Evolutionary conservation across 23 tunicate species (phyloP).

Genomic region (Halocynthia roretzi): DNA sequence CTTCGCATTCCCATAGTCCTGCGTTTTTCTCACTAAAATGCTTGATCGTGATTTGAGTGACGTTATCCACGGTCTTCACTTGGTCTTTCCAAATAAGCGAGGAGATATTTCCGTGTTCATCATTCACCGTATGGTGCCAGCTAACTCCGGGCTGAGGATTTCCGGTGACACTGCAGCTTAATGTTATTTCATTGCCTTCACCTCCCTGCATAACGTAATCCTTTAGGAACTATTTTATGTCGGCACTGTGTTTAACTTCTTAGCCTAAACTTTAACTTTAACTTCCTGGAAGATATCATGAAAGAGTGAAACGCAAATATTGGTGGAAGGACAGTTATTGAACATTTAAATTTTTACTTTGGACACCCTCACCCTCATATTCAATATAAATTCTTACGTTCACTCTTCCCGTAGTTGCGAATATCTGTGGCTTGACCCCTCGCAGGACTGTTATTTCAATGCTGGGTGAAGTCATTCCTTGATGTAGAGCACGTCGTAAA

Average conservation of each 20-base stretch:
- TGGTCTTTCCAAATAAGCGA: not conserved
- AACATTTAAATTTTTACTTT: no score
- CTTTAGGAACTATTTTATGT: not conserved
- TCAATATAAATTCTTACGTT: no score
- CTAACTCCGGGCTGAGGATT: conserved; percentile 29
- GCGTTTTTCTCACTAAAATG: conserved; percentile 10
- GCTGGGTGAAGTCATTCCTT: not conserved
- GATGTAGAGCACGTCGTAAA: not conserved
- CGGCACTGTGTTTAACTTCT: conserved; percentile 1
- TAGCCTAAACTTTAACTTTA: conserved; percentile 12
- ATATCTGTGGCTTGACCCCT: conserved; percentile 17
- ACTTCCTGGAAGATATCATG: not conserved
- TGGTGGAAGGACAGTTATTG: no score
- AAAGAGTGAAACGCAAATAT: no score
- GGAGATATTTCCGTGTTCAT: no score
- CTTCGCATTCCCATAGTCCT: conserved; percentile 50
- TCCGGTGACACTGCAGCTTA: conserved; percentile 41
- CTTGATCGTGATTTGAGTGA: conserved; percentile 15
- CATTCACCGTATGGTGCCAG: conserved; percentile 29
- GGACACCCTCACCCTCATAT: no score
- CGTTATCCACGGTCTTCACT: not conserved
- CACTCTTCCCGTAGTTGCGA: no score
- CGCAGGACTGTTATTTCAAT: conserved; percentile 2
- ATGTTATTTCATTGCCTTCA: conserved; percentile 2
- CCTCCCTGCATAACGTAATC: conserved; percentile 6